These are phyloP conservation scores for Parauchenoglanis ngamensis DNA, from an alignment of 2,797 vertebrate genomes.

Conservation along the genomic window DNA sequence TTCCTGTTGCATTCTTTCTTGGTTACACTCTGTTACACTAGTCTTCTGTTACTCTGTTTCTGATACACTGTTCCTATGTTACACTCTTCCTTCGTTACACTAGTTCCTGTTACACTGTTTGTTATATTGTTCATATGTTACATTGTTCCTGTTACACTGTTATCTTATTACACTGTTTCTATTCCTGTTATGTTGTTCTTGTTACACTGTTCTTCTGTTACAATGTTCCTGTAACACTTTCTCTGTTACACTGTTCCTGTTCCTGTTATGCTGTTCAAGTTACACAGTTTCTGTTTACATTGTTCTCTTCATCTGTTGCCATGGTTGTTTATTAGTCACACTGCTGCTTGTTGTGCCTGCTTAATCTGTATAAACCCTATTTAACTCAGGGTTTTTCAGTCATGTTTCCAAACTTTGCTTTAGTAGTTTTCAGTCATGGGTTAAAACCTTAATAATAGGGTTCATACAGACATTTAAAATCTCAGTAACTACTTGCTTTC, in stretches of 20 bases:
- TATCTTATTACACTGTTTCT: not conserved
- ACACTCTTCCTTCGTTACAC: not conserved
- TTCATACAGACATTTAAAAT: no score
- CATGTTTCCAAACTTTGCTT: no score
- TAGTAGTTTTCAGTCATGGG: no score
- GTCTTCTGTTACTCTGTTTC: not conserved
- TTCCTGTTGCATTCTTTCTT: not conserved
- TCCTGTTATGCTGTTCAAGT: not conserved
- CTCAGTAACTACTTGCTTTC: no score
- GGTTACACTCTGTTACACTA: not conserved
- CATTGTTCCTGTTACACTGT: not conserved
- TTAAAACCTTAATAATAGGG: no score
- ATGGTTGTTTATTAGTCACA: no score
- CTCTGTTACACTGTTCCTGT: not conserved
- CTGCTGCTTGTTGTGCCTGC: no score
- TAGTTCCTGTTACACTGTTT: not conserved
- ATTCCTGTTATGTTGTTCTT: not conserved
- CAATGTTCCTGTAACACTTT: not conserved
- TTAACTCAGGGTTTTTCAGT: no score
- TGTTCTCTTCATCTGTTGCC: no score
- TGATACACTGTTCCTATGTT: not conserved
- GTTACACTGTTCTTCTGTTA: not conserved
- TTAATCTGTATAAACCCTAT: no score
- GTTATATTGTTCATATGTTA: no score
- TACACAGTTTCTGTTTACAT: no score